These are phyloP conservation scores for Marmota monax DNA, from an alignment of 2,113 vertebrate species.

Conservation along the genomic window DNA sequence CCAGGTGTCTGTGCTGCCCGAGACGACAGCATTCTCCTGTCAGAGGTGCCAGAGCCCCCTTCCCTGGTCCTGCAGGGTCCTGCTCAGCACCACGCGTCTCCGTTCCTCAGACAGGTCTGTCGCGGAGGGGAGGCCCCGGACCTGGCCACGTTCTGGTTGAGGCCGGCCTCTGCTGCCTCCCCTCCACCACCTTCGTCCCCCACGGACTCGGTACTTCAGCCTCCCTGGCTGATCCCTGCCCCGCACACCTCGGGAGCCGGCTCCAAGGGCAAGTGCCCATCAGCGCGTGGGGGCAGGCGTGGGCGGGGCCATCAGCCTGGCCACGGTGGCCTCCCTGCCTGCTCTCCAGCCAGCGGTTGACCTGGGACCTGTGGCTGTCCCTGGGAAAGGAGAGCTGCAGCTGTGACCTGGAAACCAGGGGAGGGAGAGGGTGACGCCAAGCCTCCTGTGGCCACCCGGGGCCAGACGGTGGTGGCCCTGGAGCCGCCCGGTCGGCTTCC, in stretches of 20 bases:
- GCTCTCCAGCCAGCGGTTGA: background rate
- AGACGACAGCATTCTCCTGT: background rate
- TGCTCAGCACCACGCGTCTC: background rate
- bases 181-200: background rate
- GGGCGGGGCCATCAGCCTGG: background rate
- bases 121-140: background rate
- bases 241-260: too few relatives aligned
- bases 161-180: background rate
- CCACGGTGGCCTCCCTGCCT: background rate
- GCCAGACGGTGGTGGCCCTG: background rate
- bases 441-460: accelerated
- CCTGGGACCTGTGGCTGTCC: too few relatives aligned
- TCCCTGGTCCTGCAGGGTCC: background rate
- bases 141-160: accelerated
- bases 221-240: accelerated
- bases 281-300: background rate
- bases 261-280: too few relatives aligned
- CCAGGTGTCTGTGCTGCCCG: too few relatives aligned
- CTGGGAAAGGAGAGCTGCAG: background rate
- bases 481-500: background rate
- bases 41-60: too few relatives aligned
- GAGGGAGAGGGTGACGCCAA: too few relatives aligned
- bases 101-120: too few relatives aligned
- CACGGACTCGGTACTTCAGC: accelerated
- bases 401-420: accelerated